These are phyloP conservation scores for Meda fulgida DNA, from an alignment of 2,797 vertebrate species.

Conservation along the genomic window DNA sequence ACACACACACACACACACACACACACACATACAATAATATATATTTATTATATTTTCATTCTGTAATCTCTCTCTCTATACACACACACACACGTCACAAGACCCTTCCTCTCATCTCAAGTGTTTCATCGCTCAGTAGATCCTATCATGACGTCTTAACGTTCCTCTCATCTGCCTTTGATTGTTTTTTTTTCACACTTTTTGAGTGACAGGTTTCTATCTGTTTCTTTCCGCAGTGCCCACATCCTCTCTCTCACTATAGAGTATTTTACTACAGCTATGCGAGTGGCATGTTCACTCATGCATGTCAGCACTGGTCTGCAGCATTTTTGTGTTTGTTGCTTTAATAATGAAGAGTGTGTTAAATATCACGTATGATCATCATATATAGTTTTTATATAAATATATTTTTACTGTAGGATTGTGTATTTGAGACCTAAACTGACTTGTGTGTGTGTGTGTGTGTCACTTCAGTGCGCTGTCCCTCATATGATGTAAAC, in stretches of 20 bases:
- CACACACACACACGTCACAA: neutral
- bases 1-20: too few relatives aligned
- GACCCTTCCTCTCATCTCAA: neutral
- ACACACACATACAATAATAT: too few relatives aligned
- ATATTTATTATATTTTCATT: neutral
- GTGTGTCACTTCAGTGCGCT: neutral
- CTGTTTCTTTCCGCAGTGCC: neutral
- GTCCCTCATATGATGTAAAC: neutral
- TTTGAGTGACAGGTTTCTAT: neutral
- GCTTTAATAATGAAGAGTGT: too few relatives aligned
- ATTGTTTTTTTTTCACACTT: neutral
- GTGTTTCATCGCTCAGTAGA: neutral
- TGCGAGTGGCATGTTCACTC: neutral
- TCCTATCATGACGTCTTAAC: neutral
- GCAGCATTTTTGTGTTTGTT: neutral
- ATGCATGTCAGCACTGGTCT: neutral
- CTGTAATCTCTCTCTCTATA: neutral
- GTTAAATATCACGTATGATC: neutral
- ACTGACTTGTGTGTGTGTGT: neutral
- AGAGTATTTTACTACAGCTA: neutral
- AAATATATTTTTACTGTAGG: neutral
- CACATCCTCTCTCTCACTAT: conserved; percentile 16
- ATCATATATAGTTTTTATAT: neutral
- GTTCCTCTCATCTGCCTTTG: neutral
- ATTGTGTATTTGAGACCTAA: neutral